phyloP scores from a whole-genome alignment of 2,113 vertebrate genomes.

The rabbit (Oryctolagus cuniculus) region mOryCun1.1 NC_091453.1:103449501-103450000 shows the following conservation, averaged over 20 bases:
- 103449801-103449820: background rate
- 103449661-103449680: background rate
- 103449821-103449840: background rate
- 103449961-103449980: background rate
- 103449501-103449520: background rate
- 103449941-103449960: background rate
- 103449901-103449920: background rate
- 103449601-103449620: background rate
- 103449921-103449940: background rate
- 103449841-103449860: background rate
- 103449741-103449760: background rate
- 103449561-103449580: background rate
- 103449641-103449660: background rate
- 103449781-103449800: background rate
- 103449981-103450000: background rate
- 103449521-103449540: background rate
- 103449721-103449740: background rate
- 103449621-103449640: background rate
- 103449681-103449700: background rate
- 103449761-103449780: background rate
- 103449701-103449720: background rate
- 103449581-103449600: background rate
- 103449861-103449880: background rate
- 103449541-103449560: background rate
- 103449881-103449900: background rate